Percentiles rank a stretch among this genome's conserved stretches.
These are phyloP conservation scores for Scaptomyza parva DNA, from an alignment of 2,888 invertebrate species.

Conservation along the genomic window DNA sequence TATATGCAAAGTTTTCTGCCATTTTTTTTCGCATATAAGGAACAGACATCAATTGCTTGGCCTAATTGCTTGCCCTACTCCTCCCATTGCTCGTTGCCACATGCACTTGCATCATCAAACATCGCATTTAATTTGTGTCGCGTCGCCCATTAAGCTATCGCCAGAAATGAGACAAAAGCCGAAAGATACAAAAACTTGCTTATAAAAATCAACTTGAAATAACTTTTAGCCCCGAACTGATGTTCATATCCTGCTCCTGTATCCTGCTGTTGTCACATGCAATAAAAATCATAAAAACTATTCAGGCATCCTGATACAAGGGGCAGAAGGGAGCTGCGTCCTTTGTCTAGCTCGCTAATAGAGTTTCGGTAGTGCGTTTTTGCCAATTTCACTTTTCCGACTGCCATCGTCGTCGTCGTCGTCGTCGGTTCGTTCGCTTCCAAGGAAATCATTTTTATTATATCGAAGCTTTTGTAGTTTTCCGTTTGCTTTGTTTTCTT, in stretches of 20 bases:
- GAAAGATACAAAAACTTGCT: constrained; percentile 31
- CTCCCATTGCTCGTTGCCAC: constrained; percentile 16
- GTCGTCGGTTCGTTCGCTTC: constrained; percentile 15
- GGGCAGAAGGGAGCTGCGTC: constrained; percentile 9
- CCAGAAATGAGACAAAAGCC: constrained; percentile 49
- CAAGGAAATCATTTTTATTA: constrained; percentile 79
- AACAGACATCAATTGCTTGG: constrained; percentile 52
- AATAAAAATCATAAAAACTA: constrained; percentile 79
- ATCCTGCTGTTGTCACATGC: constrained; percentile 71
- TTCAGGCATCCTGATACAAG: constrained; percentile 46
- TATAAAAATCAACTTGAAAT: constrained; percentile 50
- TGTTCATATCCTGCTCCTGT: constrained; percentile 48
- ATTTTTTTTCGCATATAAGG: constrained; percentile 26
- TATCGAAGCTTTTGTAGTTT: constrained; percentile 75
- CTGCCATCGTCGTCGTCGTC: constrained; percentile 12
- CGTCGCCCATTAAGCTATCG: constrained; percentile 69
- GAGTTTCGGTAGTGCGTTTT: constrained; percentile 61
- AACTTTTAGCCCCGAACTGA: constrained; percentile 36
- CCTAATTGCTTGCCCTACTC: constrained; percentile 58
- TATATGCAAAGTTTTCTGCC: constrained; percentile 16
- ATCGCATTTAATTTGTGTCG: constrained; percentile 64
- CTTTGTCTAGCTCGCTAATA: constrained; percentile 77
- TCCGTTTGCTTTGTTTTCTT: constrained; percentile 59
- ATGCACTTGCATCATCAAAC: constrained; percentile 38
- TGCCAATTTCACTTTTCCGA: constrained; percentile 70